These are phyloP conservation scores for Halcyon malimbica DNA, from an alignment of 2,113 vertebrate species.

Conservation along the genomic window DNA sequence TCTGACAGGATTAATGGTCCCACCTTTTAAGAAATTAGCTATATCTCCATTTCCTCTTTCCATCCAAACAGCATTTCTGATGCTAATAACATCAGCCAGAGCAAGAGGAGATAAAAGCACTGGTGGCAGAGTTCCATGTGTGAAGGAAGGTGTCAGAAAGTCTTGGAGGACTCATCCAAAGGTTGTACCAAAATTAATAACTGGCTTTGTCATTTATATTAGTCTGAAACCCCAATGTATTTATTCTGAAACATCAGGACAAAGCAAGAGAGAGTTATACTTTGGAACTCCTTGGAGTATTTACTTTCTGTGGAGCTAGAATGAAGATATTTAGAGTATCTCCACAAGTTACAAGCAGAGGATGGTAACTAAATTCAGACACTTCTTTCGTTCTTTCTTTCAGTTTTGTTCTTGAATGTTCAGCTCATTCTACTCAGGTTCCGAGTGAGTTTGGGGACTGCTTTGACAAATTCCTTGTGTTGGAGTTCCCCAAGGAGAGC, in stretches of 20 bases:
- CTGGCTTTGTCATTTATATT: constrained; percentile 7
- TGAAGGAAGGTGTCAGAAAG: constrained; percentile 61
- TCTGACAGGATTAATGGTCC: constrained; percentile 41
- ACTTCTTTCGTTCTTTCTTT: neutral
- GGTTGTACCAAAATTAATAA: constrained; percentile 45
- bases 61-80: constrained; percentile 55
- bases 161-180: constrained; percentile 17
- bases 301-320: neutral
- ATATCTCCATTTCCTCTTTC: constrained; percentile 58
- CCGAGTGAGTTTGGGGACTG: neutral
- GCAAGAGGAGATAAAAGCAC: constrained; percentile 65
- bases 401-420: neutral
- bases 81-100: constrained; percentile 51
- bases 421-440: neutral
- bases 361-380: neutral
- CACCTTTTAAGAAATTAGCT: constrained; percentile 57
- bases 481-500: neutral
- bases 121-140: constrained; percentile 61
- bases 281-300: neutral
- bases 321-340: neutral
- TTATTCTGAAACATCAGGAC: neutral
- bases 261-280: neutral
- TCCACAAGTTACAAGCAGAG: neutral
- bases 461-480: neutral
- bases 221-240: neutral